A percentile compares a stretch with the other conserved stretches of the same genome.
These are phyloP conservation scores for Chinchilla lanigera DNA, from an alignment of 2,113 vertebrate genomes.

Conservation along the genomic window DNA sequence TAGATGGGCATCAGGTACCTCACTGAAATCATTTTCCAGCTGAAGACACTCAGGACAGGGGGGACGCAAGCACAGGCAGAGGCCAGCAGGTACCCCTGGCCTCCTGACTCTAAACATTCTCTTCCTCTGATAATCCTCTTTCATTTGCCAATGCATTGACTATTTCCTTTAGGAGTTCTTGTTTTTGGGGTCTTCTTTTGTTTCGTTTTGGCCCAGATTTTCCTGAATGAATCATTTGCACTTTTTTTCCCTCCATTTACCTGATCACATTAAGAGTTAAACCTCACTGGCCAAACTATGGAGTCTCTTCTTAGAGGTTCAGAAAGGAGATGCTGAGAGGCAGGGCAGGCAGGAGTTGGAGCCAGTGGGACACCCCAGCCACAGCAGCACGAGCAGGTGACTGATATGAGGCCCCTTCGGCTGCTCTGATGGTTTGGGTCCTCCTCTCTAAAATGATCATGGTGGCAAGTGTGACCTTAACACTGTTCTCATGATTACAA, in stretches of 20 bases:
- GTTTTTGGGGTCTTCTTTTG: background rate
- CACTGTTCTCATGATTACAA: background rate
- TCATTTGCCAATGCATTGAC: background rate
- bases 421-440: background rate
- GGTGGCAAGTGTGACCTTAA: background rate
- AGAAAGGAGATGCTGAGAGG: background rate
- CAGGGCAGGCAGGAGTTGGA: rapidly evolving
- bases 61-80: background rate
- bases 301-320: background rate
- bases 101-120: background rate
- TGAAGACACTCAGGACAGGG: background rate
- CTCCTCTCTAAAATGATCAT: background rate
- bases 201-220: background rate
- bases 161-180: background rate
- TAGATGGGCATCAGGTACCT: background rate
- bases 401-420: rapidly evolving
- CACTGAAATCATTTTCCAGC: background rate
- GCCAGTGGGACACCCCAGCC: background rate
- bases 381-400: background rate
- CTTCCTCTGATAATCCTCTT: background rate
- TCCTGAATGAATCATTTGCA: background rate
- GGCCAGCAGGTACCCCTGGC: background rate
- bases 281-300: background rate
- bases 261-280: background rate
- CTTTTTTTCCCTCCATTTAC: background rate